Conservation (phyloP, 2,113 vertebrate species). For the Vidua macroura region DNA sequence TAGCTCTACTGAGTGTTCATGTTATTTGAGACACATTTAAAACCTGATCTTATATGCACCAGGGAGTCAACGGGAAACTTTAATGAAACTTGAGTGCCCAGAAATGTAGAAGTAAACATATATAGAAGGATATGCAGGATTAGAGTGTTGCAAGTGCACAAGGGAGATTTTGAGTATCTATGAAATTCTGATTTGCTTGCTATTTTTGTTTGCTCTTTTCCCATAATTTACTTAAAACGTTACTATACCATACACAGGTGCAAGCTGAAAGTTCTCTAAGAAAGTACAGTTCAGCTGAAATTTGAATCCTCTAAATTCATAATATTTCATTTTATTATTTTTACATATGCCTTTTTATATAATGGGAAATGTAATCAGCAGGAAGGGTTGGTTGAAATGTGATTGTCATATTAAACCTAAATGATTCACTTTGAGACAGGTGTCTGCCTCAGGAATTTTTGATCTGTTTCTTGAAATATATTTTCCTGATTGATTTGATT, state of each 20-base stretch:
- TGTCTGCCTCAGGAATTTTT: not conserved
- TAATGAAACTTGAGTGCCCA: not conserved
- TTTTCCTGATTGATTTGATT: not conserved
- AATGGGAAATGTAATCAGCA: not conserved
- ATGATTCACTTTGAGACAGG: not conserved
- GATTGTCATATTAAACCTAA: not conserved
- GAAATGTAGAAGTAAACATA: not conserved
- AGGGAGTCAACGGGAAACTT: not conserved
- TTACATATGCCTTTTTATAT: not conserved
- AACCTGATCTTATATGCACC: not conserved
- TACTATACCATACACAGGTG: not conserved
- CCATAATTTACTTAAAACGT: not conserved
- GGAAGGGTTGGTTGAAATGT: not conserved
- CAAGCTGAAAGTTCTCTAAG: not conserved
- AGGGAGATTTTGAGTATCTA: not conserved
- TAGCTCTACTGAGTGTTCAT: not conserved
- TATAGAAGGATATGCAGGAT: not conserved
- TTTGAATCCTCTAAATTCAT: not conserved
- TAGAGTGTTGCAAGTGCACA: not conserved
- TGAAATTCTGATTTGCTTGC: not conserved
- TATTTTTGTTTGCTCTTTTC: not conserved
- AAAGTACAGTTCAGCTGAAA: not conserved
- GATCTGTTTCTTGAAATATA: not conserved
- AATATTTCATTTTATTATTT: not conserved
- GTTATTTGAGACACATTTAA: slow-evolving; percentile 18